A percentile compares a stretch with the other conserved stretches of the same genome.
Conservation (phyloP, 2,797 vertebrate species). For the Clangula hyemalis region DNA sequence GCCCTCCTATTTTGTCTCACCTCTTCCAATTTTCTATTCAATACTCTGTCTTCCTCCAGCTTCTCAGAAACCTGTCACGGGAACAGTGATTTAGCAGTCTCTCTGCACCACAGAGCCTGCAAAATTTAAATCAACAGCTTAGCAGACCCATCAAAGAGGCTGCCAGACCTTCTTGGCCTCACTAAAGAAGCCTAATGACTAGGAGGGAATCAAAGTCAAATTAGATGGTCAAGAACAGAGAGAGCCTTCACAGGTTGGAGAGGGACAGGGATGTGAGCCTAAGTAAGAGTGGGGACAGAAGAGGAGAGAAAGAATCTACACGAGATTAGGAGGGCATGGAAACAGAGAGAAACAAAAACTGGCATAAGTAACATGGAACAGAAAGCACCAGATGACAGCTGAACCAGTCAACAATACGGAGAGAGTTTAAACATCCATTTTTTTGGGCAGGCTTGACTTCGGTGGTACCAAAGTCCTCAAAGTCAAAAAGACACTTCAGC, state of each 20-base stretch:
- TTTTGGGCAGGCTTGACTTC: neutral
- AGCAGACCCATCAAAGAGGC: constrained; percentile 37
- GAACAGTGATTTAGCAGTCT: constrained; percentile 40
- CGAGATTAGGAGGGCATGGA: neutral
- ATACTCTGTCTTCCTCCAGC: neutral
- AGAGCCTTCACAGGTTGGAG: neutral
- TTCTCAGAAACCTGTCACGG: constrained; percentile 33
- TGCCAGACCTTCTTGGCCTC: constrained; percentile 45
- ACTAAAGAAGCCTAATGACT: constrained; percentile 36
- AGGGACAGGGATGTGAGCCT: neutral
- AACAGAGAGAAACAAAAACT: neutral
- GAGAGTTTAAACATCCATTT: neutral
- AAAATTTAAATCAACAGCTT: constrained; percentile 59
- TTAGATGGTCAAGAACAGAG: neutral
- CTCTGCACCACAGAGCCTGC: constrained; percentile 32
- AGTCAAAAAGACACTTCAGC: neutral
- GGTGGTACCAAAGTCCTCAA: rapidly evolving
- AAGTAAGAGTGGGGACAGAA: neutral
- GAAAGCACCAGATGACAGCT: neutral
- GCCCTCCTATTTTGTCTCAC: neutral
- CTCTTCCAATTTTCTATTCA: constrained; percentile 36
- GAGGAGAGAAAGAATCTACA: neutral
- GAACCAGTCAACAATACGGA: neutral
- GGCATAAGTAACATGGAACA: neutral
- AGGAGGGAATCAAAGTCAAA: constrained; percentile 22